A percentile compares a stretch with the other conserved stretches of the same genome.
phyloP scores from a whole-genome alignment of 2,888 invertebrate species.

The Lycaena phlaeas region DNA sequence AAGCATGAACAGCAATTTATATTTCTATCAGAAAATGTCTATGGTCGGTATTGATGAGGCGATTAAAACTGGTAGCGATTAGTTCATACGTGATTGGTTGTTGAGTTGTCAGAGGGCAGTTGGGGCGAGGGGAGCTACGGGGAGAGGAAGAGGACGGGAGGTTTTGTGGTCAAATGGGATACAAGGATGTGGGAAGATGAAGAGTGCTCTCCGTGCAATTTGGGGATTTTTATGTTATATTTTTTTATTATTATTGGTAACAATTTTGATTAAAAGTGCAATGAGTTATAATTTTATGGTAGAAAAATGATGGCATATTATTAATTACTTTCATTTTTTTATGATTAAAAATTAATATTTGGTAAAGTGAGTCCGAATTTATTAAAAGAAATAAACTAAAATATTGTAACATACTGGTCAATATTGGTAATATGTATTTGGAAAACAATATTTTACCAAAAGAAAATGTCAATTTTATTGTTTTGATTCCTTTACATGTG shows the following conservation, averaged over 20 bases:
- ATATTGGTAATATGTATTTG: no score
- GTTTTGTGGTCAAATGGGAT: conserved; percentile 19
- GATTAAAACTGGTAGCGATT: conserved; percentile 31
- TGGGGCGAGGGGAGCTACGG: conserved; percentile 31
- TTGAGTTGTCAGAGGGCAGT: conserved; percentile 56
- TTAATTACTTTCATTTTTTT: no score
- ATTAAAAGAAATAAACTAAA: no score
- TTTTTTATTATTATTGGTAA: background rate
- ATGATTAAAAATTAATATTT: no score
- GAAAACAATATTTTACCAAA: no score
- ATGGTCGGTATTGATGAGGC: conserved; percentile 16
- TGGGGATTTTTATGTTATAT: background rate
- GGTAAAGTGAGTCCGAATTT: no score
- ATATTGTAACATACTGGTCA: no score
- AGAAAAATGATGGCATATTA: no score
- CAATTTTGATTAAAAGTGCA: background rate
- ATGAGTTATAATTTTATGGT: no score
- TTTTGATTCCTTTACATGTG: no score
- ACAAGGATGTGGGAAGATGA: conserved; percentile 8
- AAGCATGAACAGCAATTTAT: no score
- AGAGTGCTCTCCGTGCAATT: background rate
- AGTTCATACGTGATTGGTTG: conserved; percentile 52
- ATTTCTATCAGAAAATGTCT: conserved; percentile 15
- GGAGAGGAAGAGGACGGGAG: conserved; percentile 28
- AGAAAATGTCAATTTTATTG: no score